A percentile compares a stretch with the other conserved stretches of the same genome.
Evolutionary conservation across 2,797 vertebrate species (phyloP).

Genomic region (Tinamus major): DNA sequence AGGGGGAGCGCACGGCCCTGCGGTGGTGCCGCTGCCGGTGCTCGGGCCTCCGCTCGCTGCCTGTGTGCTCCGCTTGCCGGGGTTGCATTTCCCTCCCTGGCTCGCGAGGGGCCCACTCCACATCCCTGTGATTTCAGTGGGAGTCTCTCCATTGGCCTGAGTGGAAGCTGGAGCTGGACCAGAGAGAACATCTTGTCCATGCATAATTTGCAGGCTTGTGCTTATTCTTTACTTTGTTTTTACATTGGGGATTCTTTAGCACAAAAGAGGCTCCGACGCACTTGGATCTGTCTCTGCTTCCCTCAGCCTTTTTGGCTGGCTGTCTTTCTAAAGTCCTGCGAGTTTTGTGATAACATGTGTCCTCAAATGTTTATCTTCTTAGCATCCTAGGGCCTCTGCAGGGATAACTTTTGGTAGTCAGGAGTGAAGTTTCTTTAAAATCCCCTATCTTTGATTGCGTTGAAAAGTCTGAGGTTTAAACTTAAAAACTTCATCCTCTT

Average conservation of each 20-base stretch:
- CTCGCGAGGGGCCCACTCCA: background rate
- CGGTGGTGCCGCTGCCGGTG: too few relatives aligned
- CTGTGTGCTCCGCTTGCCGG: background rate
- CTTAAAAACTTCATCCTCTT: background rate
- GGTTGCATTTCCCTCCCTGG: background rate
- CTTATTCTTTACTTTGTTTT: background rate
- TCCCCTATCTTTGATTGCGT: background rate
- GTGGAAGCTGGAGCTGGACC: rapidly evolving
- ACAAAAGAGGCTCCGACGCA: rapidly evolving
- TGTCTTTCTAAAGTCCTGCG: background rate
- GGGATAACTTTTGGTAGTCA: background rate
- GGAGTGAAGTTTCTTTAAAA: background rate
- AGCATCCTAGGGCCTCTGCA: background rate
- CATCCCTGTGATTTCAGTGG: rapidly evolving
- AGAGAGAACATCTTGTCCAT: background rate
- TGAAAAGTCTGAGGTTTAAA: background rate
- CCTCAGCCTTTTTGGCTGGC: background rate
- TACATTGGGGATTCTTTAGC: background rate
- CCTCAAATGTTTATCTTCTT: background rate
- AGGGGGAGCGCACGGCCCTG: background rate
- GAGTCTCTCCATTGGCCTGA: background rate
- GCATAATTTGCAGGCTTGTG: background rate
- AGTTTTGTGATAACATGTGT: background rate
- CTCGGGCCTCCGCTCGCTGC: too few relatives aligned
- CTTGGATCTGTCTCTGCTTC: background rate